Percentiles rank a stretch among this genome's conserved stretches.
phyloP scores from a whole-genome alignment of 2,888 invertebrate species.

The Hypolimnas misippus region DNA sequence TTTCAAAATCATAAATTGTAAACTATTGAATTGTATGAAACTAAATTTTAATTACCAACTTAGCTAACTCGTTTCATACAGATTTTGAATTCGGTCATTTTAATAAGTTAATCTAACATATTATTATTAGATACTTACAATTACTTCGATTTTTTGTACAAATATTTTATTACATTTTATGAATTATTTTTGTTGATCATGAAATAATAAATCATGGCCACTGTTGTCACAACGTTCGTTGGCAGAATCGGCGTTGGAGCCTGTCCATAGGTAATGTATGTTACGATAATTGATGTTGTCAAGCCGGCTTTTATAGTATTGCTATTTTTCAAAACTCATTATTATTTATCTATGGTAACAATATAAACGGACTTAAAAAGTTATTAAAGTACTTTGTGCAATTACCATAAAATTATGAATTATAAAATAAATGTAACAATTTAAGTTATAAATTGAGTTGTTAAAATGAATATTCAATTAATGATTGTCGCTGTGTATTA shows the following conservation, averaged over 20 bases:
- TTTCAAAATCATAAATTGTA: no score
- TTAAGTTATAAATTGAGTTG: neutral
- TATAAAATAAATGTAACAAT: neutral
- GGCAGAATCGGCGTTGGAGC: slow-evolving; percentile 14
- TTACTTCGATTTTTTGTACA: no score
- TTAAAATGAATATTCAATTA: neutral
- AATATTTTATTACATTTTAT: no score
- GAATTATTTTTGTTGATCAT: neutral
- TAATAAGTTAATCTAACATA: no score
- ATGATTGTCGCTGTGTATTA: neutral
- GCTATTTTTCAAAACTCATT: slow-evolving; percentile 16
- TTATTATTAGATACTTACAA: no score
- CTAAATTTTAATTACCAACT: no score
- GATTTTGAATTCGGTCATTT: no score
- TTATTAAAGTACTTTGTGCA: no score
- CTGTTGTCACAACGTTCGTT: slow-evolving; percentile 22
- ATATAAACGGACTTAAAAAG: neutral
- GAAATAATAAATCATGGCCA: slow-evolving; percentile 11
- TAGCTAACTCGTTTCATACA: no score
- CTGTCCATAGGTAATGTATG: slow-evolving; percentile 26
- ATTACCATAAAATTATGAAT: neutral
- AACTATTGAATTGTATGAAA: no score
- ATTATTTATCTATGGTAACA: slow-evolving; percentile 2
- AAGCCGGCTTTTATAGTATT: slow-evolving; percentile 18
- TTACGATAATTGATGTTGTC: slow-evolving; percentile 28